phyloP scores from a whole-genome alignment of 23 tunicate genomes.

The Clavelina lepadiformis region DNA sequence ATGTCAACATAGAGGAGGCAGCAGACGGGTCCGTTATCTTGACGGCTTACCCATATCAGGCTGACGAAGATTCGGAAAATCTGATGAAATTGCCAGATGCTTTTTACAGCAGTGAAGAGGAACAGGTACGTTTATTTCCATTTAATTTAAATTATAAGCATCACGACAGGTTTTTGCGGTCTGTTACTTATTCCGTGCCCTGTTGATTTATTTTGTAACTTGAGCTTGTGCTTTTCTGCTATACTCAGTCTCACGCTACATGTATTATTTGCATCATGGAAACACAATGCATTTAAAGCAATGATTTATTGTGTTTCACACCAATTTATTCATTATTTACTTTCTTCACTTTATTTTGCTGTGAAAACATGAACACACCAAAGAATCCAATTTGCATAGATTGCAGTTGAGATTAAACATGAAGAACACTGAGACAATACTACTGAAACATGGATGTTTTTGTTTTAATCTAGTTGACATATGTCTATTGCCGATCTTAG shows the following conservation, averaged over 20 bases:
- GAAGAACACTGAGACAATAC: too few relatives aligned
- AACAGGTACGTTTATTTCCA: neutral
- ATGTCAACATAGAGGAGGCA: slow-evolving; percentile 88
- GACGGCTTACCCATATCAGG: slow-evolving; percentile 68
- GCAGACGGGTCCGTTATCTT: slow-evolving; percentile 66
- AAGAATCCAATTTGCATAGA: too few relatives aligned
- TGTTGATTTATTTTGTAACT: neutral
- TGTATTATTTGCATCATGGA: neutral
- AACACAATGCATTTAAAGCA: too few relatives aligned
- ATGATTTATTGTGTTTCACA: too few relatives aligned
- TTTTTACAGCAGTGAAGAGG: slow-evolving; percentile 24
- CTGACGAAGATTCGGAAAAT: slow-evolving; percentile 19
- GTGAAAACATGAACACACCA: too few relatives aligned
- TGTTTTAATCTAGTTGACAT: too few relatives aligned
- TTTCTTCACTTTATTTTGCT: too few relatives aligned
- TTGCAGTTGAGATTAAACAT: too few relatives aligned
- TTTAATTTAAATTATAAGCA: neutral
- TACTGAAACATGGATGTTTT: too few relatives aligned
- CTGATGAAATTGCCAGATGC: neutral
- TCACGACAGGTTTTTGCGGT: too few relatives aligned
- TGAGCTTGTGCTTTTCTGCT: neutral
- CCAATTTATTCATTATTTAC: too few relatives aligned
- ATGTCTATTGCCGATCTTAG: too few relatives aligned
- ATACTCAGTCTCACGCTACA: slow-evolving; percentile 3
- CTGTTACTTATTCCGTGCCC: neutral